phyloP scores from a whole-genome alignment of 2,888 invertebrate genomes.

The Ceriagrion tenellum region DNA sequence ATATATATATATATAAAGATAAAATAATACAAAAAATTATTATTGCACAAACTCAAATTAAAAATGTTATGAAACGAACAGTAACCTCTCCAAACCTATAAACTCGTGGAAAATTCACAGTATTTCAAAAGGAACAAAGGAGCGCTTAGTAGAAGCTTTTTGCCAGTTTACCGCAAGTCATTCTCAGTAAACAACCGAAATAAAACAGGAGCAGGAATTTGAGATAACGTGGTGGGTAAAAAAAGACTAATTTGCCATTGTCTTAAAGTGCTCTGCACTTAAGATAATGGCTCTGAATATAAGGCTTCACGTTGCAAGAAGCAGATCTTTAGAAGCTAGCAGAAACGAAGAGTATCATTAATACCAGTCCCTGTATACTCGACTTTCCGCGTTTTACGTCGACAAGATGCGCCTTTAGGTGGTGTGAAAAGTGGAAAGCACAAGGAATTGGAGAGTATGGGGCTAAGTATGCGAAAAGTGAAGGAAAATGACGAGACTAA shows the following conservation, averaged over 20 bases:
- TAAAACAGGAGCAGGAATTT: neutral
- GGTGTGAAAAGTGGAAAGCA: neutral
- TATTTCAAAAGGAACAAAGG: neutral
- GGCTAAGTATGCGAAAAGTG: too few species aligned
- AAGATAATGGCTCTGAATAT: conserved; percentile 52
- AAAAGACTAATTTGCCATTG: conserved; percentile 11
- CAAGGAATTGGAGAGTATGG: too few species aligned
- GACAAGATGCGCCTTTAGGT: neutral
- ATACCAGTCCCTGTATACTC: neutral
- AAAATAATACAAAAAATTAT: too few species aligned
- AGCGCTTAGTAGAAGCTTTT: neutral
- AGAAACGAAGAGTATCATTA: neutral
- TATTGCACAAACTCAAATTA: too few species aligned
- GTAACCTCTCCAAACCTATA: too few species aligned
- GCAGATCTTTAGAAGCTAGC: conserved; percentile 11
- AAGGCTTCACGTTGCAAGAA: neutral
- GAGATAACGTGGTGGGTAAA: conserved; percentile 16
- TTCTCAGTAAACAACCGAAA: conserved; percentile 5
- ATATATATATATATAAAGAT: too few species aligned
- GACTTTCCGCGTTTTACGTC: neutral
- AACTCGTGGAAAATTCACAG: too few species aligned
- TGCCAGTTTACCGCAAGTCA: neutral
- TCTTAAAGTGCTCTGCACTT: conserved; percentile 60
- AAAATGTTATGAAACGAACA: too few species aligned
- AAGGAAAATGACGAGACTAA: too few species aligned